Evolutionary conservation across 1,140 invertebrate genomes (phyloP), one percentile per base, ranked within the genome.

Genomic region (Leptonema lineaticorne): DNA sequence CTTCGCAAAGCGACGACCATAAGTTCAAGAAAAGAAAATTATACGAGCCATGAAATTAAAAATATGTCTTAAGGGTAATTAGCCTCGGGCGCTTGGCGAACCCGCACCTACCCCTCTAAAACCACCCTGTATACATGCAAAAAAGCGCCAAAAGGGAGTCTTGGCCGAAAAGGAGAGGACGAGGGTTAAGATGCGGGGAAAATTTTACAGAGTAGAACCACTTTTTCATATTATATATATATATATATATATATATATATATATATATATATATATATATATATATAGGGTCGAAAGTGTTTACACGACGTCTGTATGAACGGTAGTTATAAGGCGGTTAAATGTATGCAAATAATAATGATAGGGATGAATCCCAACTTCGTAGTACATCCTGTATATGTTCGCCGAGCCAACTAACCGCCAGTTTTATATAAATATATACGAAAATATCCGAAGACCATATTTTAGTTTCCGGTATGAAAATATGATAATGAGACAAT

Each of bases 21-120:
- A 63, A 63, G 67, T 64, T 63, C 63, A 67, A 72, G 58, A 65
- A 68, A 68, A 78, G 79, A 79, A 80, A 76, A 77, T 81, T 76
- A 78, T 81, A 78, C 75, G 79, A 76, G 78, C 81, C 82, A 83
- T 83, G 80, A 82, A 83, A 83, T 83, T 83, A 83, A 83, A 83
- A 83, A 83, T 82, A 83, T 83, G 81, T 82, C 81, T 83, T 83
- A 83, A 82, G 81, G 81, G 81, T 80, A 83, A 83, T 83, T 83
- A 83, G 81, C 79, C 80, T 79, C 81, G 37, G 37, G 68, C 53
- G 60, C 63, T 46, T 18, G 11, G 24, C 28, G 48, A 18, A 22
- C 48, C 26, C 63, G 63, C 57, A 63, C 46, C 59, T 37, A 46
- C 45, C 37, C 37, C 37, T 16, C 16, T 4, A 45, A 33, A 33